phyloP scores from a whole-genome alignment of 1,140 invertebrate genomes.

The Chymomyza costata region DNA sequence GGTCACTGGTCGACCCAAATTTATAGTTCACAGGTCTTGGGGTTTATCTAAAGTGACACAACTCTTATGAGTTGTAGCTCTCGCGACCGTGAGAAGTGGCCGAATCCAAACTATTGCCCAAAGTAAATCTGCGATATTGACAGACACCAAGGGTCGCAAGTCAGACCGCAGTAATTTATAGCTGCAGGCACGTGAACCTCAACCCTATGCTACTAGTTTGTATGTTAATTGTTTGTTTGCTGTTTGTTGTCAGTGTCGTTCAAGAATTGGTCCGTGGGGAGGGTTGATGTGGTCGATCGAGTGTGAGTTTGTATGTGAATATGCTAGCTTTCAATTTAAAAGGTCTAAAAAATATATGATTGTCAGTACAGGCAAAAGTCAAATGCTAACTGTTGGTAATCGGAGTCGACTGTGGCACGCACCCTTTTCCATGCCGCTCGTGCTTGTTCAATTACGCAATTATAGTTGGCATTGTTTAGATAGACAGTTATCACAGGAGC shows the following conservation, averaged over 20 bases:
- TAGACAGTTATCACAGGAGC: conserved; percentile 35
- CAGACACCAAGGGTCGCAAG: conserved; percentile 33
- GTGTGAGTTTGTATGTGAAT: conserved; percentile 52
- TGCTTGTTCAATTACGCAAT: conserved; percentile 59
- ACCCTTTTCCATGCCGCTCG: conserved; percentile 22
- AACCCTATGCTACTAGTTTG: conserved; percentile 9
- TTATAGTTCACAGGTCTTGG: conserved; percentile 32
- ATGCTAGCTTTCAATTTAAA: conserved; percentile 60
- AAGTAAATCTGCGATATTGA: conserved; percentile 47
- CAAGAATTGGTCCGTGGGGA: conserved; percentile 29
- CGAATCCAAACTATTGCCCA: conserved; percentile 32
- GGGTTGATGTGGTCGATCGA: too few relatives aligned
- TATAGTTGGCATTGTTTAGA: conserved; percentile 65
- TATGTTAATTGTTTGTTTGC: conserved; percentile 74
- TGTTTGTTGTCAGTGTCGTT: conserved; percentile 69
- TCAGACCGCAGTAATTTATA: conserved; percentile 71
- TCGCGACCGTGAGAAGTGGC: conserved; percentile 20
- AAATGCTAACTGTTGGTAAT: conserved; percentile 53
- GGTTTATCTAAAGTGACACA: conserved; percentile 53
- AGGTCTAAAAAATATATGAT: conserved; percentile 16
- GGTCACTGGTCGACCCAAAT: too few relatives aligned
- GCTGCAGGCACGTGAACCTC: conserved; percentile 56
- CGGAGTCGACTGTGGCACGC: conserved; percentile 41
- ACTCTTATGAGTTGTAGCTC: conserved; percentile 36
- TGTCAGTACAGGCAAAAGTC: conserved; percentile 36